Conservation (phyloP, 2,113 vertebrate species). For the Phaethon lepturus region DNA sequence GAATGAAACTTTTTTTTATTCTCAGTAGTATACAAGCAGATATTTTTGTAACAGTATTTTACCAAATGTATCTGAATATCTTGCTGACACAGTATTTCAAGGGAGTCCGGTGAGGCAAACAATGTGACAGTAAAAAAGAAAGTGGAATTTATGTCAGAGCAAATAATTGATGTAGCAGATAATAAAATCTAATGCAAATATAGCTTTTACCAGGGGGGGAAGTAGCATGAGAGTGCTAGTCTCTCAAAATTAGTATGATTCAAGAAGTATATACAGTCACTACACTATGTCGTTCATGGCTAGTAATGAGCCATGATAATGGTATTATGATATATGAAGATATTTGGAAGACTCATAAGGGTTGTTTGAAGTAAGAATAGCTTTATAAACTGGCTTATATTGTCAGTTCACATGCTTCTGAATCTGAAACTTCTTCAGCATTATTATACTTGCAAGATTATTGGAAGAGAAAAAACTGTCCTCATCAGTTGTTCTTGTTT, state of each 20-base stretch:
- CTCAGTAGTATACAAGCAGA: not conserved
- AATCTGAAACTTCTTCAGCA: not conserved
- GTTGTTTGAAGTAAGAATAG: not conserved
- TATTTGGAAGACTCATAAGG: not conserved
- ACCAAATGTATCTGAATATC: not conserved
- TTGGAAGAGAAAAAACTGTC: not conserved
- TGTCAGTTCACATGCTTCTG: not conserved
- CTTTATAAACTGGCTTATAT: not conserved
- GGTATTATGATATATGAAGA: not conserved
- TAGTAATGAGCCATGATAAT: not conserved
- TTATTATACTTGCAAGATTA: not conserved
- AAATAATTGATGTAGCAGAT: conserved; percentile 34
- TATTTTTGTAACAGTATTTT: not conserved
- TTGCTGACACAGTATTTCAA: not conserved
- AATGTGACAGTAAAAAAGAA: conserved; percentile 34
- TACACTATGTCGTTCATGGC: not conserved
- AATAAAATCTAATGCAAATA: conserved; percentile 32
- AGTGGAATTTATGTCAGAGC: not conserved
- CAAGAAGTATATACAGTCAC: not conserved
- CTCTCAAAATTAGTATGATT: not conserved
- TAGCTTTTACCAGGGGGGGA: not conserved
- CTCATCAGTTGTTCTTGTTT: conserved; percentile 63
- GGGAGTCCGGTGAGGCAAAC: not conserved
- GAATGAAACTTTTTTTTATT: conserved; percentile 2
- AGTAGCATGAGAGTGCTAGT: not conserved